Evolutionary conservation across 2,888 invertebrate genomes (phyloP), one percentile per base, ranked within the genome.

Genomic region (Orthosia incerta): DNA sequence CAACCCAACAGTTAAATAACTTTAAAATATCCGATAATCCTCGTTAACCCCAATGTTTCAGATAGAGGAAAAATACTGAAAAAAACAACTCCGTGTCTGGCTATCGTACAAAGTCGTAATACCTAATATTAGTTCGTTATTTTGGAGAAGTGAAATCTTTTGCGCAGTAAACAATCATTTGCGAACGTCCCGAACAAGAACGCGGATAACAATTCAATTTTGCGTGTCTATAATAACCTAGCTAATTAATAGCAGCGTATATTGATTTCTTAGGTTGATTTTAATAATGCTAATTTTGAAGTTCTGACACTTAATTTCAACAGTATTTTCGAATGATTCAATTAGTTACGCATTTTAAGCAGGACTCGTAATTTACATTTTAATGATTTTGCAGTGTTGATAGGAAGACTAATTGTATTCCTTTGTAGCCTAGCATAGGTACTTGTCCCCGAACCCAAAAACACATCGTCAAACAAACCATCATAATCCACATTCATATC

Each of bases 101-200:
- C 67, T 78, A 76, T 74, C 73, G 77, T 73, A 84, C 80, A 78
- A 78, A 87, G 86, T 83, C 89, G 89, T 87, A 84, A 81, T 81
- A 64, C n/a, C 73, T 85, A 86, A 71, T 86, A 80, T 87, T 90
- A 89, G 87, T 81, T 64, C 55, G 85, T 87, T 90, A 88, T 91
- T 91, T 89, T 83, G 88, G 87, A 87, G 83, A 89, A 86, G 75
- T 67, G 71, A 79, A 86, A 83, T 82, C 85, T 88, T 89, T 84
- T 90, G 88, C 90, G 90, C 87, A 89, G 87, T 88, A 69, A 13
- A 57, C 53, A 62, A 26, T 62, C 62, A 55, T 48, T 57, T 75
- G 55, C 70, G 57, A 71, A 65, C 72, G 62, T 76, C 56, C 72
- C 56, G 50, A 70, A 67, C 61, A 73, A 64, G 62, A 85, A 75